Base-by-base conservation (phyloP, 2,888 invertebrate genomes). In the Volucella zonaria region DNA sequence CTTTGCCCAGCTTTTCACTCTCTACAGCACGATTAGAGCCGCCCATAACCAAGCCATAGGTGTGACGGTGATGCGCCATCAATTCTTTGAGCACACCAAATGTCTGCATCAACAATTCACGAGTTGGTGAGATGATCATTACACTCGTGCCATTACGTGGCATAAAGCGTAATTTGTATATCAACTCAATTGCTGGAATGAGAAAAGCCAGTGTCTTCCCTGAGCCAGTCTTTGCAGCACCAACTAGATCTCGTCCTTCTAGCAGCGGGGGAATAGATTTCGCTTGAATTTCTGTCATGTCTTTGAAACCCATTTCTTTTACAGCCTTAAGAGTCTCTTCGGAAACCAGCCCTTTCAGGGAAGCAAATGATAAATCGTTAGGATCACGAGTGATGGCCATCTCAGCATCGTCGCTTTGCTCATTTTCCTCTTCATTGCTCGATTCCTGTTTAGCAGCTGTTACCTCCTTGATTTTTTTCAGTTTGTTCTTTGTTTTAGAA, bases 31-130 rank as follows among this genome's bases (percentile, higher is more conserved):
- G 94, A 90, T 96, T 97, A 3, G 98, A 96, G 12, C 99, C 99
- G 49, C 99, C 99, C 96, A 99, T 99, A 1, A 99, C 94, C 66
- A 99, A 93, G 0, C 99, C 99, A 90, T 97, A 98, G 0, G 99
- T 98, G 88, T 98, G 96, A 91, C 97, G 96, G 92, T 98, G 96
- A 91, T 96, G 94, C 88, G 96, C 95, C 95, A 98, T 96, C 51
- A 99, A 92, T 90, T 99, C 98, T 92, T 97, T 96, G n/a, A 99
- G 92, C 0, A 99, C 99, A 62, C 98, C 98, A 93, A 97, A 99
- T 0, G 98, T 99, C 92, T 99, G 99, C 97, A 99, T 98, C 0
- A 98, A 96, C 89, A 99, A 93, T 92, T 99, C 99, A 89, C 99
- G 93, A 1, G 99, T 99, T 0, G 99, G 99, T 0, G 98, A 98